phyloP scores from a whole-genome alignment of 2,888 invertebrate species.

The Nomada hirtipes region DNA sequence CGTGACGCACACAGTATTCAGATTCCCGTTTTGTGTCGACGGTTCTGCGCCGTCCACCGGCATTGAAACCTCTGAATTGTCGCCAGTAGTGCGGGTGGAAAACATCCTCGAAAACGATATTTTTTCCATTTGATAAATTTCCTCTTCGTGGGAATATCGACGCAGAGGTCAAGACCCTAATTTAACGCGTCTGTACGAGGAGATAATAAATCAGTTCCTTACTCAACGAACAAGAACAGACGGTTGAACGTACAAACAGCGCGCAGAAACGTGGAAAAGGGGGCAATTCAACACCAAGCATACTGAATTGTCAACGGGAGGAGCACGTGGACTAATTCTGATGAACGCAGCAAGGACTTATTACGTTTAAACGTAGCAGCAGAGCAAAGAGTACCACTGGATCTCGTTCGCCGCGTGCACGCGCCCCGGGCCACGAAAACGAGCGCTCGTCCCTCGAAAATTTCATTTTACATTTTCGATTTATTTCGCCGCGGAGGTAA shows the following conservation, averaged over 20 bases:
- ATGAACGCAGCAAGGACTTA: not conserved
- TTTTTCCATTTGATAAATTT: not conserved
- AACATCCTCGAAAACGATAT: not conserved
- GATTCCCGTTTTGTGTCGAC: not conserved
- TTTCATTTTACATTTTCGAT: constrained; percentile 30
- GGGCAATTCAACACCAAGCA: not conserved
- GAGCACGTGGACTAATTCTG: not conserved
- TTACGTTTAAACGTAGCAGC: not conserved
- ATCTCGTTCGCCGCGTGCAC: not conserved
- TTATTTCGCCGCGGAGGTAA: constrained; percentile 6
- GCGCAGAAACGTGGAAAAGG: too few species aligned
- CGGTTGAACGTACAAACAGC: too few species aligned
- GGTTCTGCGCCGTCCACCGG: constrained; percentile 4
- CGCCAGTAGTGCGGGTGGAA: constrained; percentile 14
- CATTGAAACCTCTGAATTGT: constrained; percentile 17
- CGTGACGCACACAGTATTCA: constrained; percentile 14
- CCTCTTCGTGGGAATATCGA: not conserved
- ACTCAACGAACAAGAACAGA: too few species aligned
- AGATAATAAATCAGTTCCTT: too few species aligned
- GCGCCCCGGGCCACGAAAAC: constrained; percentile 15
- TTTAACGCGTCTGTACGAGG: too few species aligned
- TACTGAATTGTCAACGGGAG: not conserved
- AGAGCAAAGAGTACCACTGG: constrained; percentile 1
- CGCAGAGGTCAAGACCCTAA: not conserved
- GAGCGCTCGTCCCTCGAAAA: not conserved